Evolutionary conservation across 1,140 invertebrate species (phyloP), one percentile per base, ranked within the genome.

Genomic region (Pseudomyrmex flavicornis): DNA sequence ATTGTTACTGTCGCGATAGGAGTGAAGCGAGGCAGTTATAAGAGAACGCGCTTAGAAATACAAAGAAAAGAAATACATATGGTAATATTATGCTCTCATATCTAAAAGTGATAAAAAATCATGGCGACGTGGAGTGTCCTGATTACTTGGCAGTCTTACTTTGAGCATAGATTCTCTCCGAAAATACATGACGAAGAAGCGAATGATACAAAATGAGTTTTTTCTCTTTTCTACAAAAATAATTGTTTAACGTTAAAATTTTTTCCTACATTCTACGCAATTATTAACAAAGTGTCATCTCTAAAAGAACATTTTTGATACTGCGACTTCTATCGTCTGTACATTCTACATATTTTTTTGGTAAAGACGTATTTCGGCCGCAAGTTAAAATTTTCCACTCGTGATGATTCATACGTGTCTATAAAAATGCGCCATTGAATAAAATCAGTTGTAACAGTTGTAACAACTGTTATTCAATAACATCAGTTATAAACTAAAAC

Each of bases 141-240:
- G 86, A 88, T 90, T 88, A 85, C 83, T 88, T 90, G 92, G 88
- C 92, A 93, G 92, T 93, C 92, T 93, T 93, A 92, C 69, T 88
- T 93, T 92, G 92, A 93, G 91, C 91, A 90, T 91, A 56, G n/a
- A 76, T 10, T 46, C 66, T 63, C 69, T 63, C 65, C 69, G 35
- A 35, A 72, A 73, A 62, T 22, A 77, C 8, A 87, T 15, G 59
- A 58, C 65, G 54, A 48, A 58, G 5, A 75, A 83, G 56, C 73
- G 52, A 66, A 35, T 48, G 44, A 50, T 15, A 44, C 48, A 20
- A 20, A 10, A 17, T 50, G 13, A 52, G 48, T 44, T 62, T 74
- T 46, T 46, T 68, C 20, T 44, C 56, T 2, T 44, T 46, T n/a
- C 35, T 35, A 35, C 35, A 7, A 35, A 35, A 68, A 66, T 61